phyloP scores from a whole-genome alignment of 2,888 invertebrate species.

The Cryptocephalus primarius region DNA sequence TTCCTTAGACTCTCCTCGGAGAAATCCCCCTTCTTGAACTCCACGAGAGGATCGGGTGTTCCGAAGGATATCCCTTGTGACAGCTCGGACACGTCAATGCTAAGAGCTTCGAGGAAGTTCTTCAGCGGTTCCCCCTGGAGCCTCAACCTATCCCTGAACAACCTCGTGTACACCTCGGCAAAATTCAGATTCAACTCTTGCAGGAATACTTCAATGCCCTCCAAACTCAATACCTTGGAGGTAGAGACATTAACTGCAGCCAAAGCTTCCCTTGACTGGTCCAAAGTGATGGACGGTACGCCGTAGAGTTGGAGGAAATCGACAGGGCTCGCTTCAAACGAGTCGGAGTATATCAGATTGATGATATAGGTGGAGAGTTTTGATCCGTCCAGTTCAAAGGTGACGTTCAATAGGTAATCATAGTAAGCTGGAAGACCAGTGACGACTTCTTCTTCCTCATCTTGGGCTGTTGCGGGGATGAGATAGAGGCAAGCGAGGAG shows the following conservation, averaged over 20 bases:
- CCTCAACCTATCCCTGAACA: conserved; percentile 5
- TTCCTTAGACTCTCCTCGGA: conserved; percentile 5
- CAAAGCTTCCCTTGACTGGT: not conserved
- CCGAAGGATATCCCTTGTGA: conserved; percentile 9
- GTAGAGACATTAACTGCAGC: not conserved
- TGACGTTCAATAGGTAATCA: too few species aligned
- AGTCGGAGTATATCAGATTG: too few species aligned
- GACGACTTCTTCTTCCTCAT: too few species aligned
- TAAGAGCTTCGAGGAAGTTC: conserved; percentile 6
- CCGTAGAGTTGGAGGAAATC: too few species aligned
- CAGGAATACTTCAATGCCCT: conserved; percentile 10
- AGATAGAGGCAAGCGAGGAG: too few species aligned
- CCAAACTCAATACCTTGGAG: conserved; percentile 3
- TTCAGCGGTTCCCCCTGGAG: conserved; percentile 7
- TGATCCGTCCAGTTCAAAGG: too few species aligned
- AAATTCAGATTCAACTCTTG: conserved; percentile 6
- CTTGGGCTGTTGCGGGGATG: too few species aligned
- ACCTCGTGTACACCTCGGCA: conserved; percentile 10
- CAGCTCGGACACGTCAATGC: conserved; percentile 8
- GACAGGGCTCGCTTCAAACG: too few species aligned
- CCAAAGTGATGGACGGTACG: too few species aligned
- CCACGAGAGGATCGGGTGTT: conserved; percentile 11
- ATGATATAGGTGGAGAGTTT: not conserved
- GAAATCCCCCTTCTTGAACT: conserved; percentile 14
- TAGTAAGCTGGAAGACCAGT: too few species aligned